Conservation (phyloP, 2,113 vertebrate genomes). For the Henicopernis longicauda region DNA sequence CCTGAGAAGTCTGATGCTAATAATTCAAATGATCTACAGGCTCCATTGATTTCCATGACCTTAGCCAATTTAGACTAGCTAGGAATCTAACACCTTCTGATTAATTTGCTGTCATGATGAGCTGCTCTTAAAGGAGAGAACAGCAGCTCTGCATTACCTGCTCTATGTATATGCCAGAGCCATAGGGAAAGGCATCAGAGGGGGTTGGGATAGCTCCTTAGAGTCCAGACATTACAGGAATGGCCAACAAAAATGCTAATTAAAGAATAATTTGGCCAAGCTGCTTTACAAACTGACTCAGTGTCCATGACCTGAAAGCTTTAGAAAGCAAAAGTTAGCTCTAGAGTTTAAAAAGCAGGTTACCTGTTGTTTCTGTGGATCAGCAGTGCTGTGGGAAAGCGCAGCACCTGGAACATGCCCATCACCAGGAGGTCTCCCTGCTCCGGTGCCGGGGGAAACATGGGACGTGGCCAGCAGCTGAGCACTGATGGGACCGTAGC, state of each 20-base stretch:
- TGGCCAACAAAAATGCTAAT: neutral
- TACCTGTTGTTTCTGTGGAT: slow-evolving; percentile 71
- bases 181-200: neutral
- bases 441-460: neutral
- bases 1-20: neutral
- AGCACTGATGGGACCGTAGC: neutral
- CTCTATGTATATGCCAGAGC: neutral
- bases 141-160: neutral
- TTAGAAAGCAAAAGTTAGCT: neutral
- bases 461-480: slow-evolving; percentile 38
- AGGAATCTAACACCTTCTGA: neutral
- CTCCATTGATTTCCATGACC: neutral
- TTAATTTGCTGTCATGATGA: neutral
- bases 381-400: neutral
- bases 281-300: neutral
- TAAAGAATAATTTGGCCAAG: neutral
- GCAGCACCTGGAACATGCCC: neutral
- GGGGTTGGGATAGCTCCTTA: neutral
- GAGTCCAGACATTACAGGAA: neutral
- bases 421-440: neutral
- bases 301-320: neutral
- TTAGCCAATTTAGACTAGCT: neutral
- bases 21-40: neutral
- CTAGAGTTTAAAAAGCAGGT: neutral
- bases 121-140: neutral